These are phyloP conservation scores for Speoplatyrhinus poulsoni DNA, from an alignment of 2,113 vertebrate species.

Conservation along the genomic window DNA sequence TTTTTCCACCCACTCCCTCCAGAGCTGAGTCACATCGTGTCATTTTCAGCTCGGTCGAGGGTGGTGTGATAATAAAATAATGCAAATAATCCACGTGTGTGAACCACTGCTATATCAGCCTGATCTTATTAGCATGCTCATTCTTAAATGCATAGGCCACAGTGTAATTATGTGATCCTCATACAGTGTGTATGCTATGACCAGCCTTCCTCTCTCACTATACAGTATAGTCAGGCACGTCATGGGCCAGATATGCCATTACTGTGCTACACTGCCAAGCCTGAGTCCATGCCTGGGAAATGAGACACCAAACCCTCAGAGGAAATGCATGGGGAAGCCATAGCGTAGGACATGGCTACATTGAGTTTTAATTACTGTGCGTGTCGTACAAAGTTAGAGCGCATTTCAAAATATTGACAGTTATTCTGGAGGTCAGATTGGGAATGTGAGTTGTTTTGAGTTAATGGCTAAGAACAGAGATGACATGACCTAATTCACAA, in stretches of 20 bases:
- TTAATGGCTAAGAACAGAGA: slow-evolving; percentile 1
- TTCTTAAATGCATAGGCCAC: background rate
- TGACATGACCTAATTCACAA: background rate
- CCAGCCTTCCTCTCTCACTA: slow-evolving; percentile 6
- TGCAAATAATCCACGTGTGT: slow-evolving; percentile 42
- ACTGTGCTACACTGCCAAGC: slow-evolving; percentile 3
- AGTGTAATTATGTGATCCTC: slow-evolving; percentile 16
- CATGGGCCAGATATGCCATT: slow-evolving; percentile 7
- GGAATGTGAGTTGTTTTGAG: slow-evolving; percentile 45
- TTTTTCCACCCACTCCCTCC: slow-evolving; percentile 56
- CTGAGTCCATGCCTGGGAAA: slow-evolving; percentile 15
- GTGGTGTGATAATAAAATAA: background rate
- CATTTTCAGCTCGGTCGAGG: slow-evolving; percentile 50
- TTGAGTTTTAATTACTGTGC: slow-evolving; percentile 44
- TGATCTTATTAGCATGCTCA: slow-evolving; percentile 14
- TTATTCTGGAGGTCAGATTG: slow-evolving; percentile 15
- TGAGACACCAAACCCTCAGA: slow-evolving; percentile 28
- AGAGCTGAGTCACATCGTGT: slow-evolving; percentile 54
- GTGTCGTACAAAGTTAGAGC: slow-evolving; percentile 48
- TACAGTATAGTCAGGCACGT: slow-evolving; percentile 9
- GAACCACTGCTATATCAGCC: slow-evolving; percentile 15
- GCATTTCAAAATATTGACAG: slow-evolving; percentile 37
- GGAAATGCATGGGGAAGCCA: slow-evolving; percentile 16
- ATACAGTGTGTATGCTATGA: background rate
- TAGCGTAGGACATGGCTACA: no score